Evolutionary conservation across 2,888 invertebrate genomes (phyloP).

Genomic region (Machimus rusticus): DNA sequence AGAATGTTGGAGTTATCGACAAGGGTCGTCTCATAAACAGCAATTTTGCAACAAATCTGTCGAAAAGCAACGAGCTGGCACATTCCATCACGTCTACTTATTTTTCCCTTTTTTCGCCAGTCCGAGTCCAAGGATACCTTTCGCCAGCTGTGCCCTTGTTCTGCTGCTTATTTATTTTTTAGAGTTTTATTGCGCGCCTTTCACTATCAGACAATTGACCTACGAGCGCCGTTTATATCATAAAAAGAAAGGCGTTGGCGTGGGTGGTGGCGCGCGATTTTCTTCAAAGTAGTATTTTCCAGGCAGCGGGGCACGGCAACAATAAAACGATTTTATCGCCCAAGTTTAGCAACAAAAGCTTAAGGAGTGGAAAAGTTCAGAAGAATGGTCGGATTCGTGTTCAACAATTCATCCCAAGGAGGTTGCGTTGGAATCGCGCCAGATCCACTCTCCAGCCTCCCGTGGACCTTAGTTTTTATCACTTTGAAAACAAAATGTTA

Average conservation of each 20-base stretch:
- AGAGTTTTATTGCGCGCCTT: not conserved
- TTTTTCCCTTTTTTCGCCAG: not conserved
- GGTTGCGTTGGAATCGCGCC: slow-evolving; percentile 3
- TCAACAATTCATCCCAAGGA: slow-evolving; percentile 8
- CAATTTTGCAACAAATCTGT: not conserved
- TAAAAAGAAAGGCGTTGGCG: not conserved
- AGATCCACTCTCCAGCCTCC: not conserved
- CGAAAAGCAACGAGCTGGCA: not conserved
- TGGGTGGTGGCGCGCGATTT: not conserved
- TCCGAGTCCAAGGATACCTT: not conserved
- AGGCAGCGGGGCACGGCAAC: not conserved
- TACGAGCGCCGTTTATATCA: not conserved
- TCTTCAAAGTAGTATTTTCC: slow-evolving; percentile 9
- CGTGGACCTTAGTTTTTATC: slow-evolving; percentile 13
- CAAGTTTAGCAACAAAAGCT: slow-evolving; percentile 5
- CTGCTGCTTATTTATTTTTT: not conserved
- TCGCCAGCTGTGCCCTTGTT: not conserved
- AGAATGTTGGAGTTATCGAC: not conserved
- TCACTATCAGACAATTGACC: slow-evolving; percentile 17
- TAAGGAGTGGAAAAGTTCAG: slow-evolving; percentile 1
- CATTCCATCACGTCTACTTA: not conserved
- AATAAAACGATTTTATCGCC: not conserved
- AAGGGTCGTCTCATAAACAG: not conserved
- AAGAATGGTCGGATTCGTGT: slow-evolving; percentile 1
- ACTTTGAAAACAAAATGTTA: slow-evolving; percentile 32